Conservation (phyloP, 1,140 invertebrate species). For the Drosophila baimaii region DNA sequence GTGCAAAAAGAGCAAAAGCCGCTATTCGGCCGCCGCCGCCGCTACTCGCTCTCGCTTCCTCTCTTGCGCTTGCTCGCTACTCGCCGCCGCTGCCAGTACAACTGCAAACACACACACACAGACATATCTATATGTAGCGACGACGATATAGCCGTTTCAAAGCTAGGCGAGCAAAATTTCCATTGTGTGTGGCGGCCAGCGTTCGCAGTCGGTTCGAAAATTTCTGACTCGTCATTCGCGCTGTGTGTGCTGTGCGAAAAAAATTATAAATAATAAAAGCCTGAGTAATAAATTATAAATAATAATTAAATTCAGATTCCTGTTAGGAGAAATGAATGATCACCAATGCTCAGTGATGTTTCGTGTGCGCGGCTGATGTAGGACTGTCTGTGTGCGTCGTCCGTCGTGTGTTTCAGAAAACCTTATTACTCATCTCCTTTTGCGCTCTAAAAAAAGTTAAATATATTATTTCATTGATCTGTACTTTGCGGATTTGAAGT, state of each 20-base stretch:
- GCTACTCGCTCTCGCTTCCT: slow-evolving; percentile 50
- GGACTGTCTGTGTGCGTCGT: slow-evolving; percentile 17
- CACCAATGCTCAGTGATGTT: slow-evolving; percentile 31
- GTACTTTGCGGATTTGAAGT: not conserved
- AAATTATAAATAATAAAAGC: slow-evolving; percentile 52
- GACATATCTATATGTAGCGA: slow-evolving; percentile 36
- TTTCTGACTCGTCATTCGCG: slow-evolving; percentile 81
- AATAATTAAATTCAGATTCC: slow-evolving; percentile 38
- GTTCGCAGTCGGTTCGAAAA: slow-evolving; percentile 78
- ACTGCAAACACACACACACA: slow-evolving; percentile 24
- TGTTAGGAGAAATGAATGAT: slow-evolving; percentile 22
- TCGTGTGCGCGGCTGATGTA: slow-evolving; percentile 30
- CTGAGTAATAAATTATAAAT: slow-evolving; percentile 77
- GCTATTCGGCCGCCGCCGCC: slow-evolving; percentile 57
- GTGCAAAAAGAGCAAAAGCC: slow-evolving; percentile 78
- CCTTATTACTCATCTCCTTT: slow-evolving; percentile 70
- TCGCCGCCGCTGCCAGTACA: slow-evolving; percentile 61
- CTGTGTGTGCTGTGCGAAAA: slow-evolving; percentile 72
- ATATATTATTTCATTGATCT: slow-evolving; percentile 1
- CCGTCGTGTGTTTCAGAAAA: slow-evolving; percentile 41
- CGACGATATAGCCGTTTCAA: slow-evolving; percentile 61
- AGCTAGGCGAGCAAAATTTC: slow-evolving; percentile 84
- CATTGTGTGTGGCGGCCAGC: slow-evolving; percentile 79
- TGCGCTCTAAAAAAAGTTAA: slow-evolving; percentile 19
- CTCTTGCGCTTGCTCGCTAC: slow-evolving; percentile 51